phyloP scores from a whole-genome alignment of 37 sponge, comb jelly and placozoan genomes.

The Crambe crambe region DNA sequence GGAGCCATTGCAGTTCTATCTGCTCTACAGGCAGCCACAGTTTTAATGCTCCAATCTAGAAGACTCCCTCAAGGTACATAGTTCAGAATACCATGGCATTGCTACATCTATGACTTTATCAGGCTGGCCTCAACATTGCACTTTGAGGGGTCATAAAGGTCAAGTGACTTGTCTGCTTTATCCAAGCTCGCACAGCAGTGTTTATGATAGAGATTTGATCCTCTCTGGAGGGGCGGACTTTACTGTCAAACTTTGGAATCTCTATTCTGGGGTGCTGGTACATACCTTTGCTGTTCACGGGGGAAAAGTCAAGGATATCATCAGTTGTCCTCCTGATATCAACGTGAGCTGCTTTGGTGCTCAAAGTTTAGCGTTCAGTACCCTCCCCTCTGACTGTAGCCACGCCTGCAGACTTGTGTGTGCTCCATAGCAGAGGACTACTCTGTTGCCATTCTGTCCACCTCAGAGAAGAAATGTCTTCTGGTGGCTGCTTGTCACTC shows the following conservation, averaged over 20 bases:
- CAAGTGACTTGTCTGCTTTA: conserved; percentile 78
- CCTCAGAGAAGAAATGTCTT: conserved; percentile 73
- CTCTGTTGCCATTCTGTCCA: conserved; percentile 90
- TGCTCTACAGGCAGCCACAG: conserved; percentile 74
- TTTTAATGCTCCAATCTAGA: conserved; percentile 58
- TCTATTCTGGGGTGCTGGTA: conserved; percentile 69
- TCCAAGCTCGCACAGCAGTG: conserved; percentile 62
- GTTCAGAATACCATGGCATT: no score
- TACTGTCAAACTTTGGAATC: conserved; percentile 91
- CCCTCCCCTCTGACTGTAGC: conserved; percentile 14
- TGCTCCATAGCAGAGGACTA: conserved; percentile 88
- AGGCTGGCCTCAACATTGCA: conserved; percentile 85
- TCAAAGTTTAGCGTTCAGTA: not conserved
- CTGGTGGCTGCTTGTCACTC: conserved; percentile 81
- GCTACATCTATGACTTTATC: no score
- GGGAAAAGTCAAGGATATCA: conserved; percentile 68
- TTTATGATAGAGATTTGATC: conserved; percentile 66
- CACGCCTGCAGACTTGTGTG: conserved; percentile 80
- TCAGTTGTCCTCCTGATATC: conserved; percentile 74
- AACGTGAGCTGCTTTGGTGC: conserved; percentile 45
- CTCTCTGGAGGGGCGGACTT: conserved; percentile 91
- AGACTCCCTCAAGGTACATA: conserved; percentile 52
- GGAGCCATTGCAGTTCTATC: conserved; percentile 74
- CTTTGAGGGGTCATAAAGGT: conserved; percentile 76
- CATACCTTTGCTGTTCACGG: conserved; percentile 84